phyloP scores from a whole-genome alignment of 2,888 invertebrate genomes.

The Anarsia innoxiella region DNA sequence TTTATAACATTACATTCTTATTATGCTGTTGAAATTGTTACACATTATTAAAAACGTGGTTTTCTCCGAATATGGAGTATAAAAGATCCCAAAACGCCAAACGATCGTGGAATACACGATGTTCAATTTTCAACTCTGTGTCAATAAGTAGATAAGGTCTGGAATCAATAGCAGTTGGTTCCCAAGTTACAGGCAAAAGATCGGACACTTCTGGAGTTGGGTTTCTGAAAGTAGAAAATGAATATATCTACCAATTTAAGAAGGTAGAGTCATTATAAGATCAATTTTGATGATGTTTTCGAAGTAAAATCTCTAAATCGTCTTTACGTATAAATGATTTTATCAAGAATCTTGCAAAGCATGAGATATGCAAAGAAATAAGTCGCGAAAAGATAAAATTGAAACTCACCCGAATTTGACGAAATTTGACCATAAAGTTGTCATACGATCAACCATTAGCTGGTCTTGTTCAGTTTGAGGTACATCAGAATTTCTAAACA shows the following conservation, averaged over 20 bases:
- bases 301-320: not conserved
- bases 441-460: slow-evolving; percentile 41
- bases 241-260: not conserved
- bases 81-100: slow-evolving; percentile 67
- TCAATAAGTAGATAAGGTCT: slow-evolving; percentile 54
- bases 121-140: slow-evolving; percentile 35
- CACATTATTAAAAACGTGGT: not conserved
- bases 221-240: slow-evolving; percentile 35
- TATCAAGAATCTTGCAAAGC: not conserved
- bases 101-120: slow-evolving; percentile 43
- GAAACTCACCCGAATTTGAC: slow-evolving; percentile 53
- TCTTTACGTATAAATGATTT: not conserved
- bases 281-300: not conserved
- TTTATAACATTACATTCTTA: not conserved
- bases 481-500: slow-evolving; percentile 33
- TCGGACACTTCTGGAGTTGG: slow-evolving; percentile 44
- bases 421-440: slow-evolving; percentile 57
- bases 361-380: not conserved
- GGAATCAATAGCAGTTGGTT: slow-evolving; percentile 30
- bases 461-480: slow-evolving; percentile 32
- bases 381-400: not conserved
- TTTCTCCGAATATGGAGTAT: slow-evolving; percentile 33
- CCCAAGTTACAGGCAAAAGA: slow-evolving; percentile 45
- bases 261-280: not conserved
- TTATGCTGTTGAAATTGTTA: no score